phyloP scores from a whole-genome alignment of 1,140 invertebrate genomes.

The Asobara japonica region DNA sequence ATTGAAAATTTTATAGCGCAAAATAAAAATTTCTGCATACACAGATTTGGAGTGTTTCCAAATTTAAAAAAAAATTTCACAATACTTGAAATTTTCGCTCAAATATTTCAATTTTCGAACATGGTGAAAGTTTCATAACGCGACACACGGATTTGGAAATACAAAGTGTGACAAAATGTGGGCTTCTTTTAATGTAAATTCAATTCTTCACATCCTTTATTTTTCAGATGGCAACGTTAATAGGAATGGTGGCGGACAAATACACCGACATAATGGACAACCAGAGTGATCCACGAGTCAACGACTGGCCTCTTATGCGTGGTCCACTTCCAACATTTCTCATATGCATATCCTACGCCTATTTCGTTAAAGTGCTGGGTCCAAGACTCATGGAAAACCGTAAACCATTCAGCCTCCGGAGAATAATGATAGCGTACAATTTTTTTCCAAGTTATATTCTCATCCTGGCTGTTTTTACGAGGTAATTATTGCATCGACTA shows the following conservation, averaged over 20 bases:
- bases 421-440: constrained; percentile 87
- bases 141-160: too few relatives aligned
- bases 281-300: constrained; percentile 81
- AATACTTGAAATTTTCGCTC: neutral
- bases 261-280: constrained; percentile 79
- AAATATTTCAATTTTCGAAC: too few relatives aligned
- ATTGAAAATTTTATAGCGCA: too few relatives aligned
- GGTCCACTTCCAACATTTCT: constrained; percentile 81
- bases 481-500: constrained; percentile 67
- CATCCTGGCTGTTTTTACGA: constrained; percentile 85
- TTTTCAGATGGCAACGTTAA: constrained; percentile 60
- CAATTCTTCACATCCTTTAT: neutral
- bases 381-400: constrained; percentile 90
- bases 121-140: too few relatives aligned
- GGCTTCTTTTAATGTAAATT: neutral
- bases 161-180: too few relatives aligned
- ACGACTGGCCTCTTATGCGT: constrained; percentile 85
- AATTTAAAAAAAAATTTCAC: too few relatives aligned
- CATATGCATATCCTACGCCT: constrained; percentile 81
- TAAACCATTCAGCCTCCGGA: constrained; percentile 84
- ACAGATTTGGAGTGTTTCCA: too few relatives aligned
- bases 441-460: constrained; percentile 86
- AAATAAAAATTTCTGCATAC: too few relatives aligned
- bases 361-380: constrained; percentile 82
- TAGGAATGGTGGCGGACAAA: constrained; percentile 64